These are phyloP conservation scores for Micromesistius poutassou DNA, from an alignment of 2,797 vertebrate genomes.

Conservation along the genomic window DNA sequence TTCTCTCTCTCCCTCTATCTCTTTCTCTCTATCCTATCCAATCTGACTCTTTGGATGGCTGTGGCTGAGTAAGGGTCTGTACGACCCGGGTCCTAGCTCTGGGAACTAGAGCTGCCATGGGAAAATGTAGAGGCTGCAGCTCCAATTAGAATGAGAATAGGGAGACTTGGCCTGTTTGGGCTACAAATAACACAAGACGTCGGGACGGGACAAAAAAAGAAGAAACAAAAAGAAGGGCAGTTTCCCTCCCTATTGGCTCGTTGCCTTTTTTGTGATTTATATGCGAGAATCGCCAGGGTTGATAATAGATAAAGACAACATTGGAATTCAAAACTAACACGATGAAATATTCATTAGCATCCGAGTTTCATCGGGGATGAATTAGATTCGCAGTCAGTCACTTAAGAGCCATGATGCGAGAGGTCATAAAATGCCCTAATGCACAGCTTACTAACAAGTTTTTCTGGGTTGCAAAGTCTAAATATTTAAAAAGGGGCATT, in stretches of 20 bases:
- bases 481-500: conserved; percentile 64
- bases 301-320: conserved; percentile 39
- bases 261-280: conserved; percentile 37
- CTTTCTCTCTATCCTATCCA: conserved; percentile 27
- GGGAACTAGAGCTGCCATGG: conserved; percentile 55
- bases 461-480: conserved; percentile 40
- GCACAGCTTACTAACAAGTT: conserved; percentile 55
- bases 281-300: conserved; percentile 17
- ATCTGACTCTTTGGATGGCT: conserved; percentile 60
- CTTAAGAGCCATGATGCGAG: conserved; percentile 51
- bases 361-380: conserved; percentile 43
- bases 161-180: conserved; percentile 33
- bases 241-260: conserved; percentile 29
- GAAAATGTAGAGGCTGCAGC: conserved; percentile 52
- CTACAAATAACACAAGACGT: conserved; percentile 59
- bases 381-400: conserved; percentile 54
- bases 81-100: conserved; percentile 60
- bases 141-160: conserved; percentile 71
- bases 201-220: conserved; percentile 44
- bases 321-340: conserved; percentile 47
- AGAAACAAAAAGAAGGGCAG: conserved; percentile 27
- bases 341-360: conserved; percentile 49
- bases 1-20: conserved; percentile 24
- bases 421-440: conserved; percentile 54
- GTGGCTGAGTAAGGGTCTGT: conserved; percentile 53